Percentiles rank a stretch among this genome's conserved stretches.
Conservation (phyloP, 23 tunicate genomes). For the Trididemnum nubilum region DNA sequence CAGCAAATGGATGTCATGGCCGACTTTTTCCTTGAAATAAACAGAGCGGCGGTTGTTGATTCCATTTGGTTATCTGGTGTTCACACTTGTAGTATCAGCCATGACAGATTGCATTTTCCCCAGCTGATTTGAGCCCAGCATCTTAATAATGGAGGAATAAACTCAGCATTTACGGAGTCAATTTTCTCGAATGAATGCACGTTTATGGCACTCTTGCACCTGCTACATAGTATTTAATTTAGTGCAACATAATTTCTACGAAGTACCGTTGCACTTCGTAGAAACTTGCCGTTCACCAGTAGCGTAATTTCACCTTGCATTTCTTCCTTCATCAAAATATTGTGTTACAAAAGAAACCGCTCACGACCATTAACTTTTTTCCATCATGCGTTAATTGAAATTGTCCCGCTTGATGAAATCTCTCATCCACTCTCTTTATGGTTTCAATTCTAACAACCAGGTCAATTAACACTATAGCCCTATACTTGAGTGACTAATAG, state of each 20-base stretch:
- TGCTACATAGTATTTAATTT: not conserved
- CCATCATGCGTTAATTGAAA: not conserved
- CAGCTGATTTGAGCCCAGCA: not conserved
- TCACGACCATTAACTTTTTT: not conserved
- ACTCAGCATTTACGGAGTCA: constrained; percentile 2
- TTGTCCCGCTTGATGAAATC: not conserved
- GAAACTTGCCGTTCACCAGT: not conserved
- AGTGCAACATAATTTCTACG: too few species aligned
- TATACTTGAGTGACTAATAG: not conserved
- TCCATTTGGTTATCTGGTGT: not conserved
- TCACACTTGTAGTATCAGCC: constrained; percentile 10
- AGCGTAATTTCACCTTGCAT: not conserved
- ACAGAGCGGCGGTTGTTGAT: not conserved
- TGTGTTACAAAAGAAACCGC: not conserved
- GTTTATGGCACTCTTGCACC: not conserved
- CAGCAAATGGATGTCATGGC: constrained; percentile 7
- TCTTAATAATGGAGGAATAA: not conserved
- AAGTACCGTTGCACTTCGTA: not conserved
- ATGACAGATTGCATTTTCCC: not conserved
- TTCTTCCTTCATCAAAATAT: not conserved
- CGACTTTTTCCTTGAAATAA: not conserved
- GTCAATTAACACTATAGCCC: not conserved
- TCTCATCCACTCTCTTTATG: not conserved
- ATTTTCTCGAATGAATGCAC: not conserved
- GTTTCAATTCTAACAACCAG: not conserved